A percentile compares a stretch with the other conserved stretches of the same genome.
phyloP scores from a whole-genome alignment of 2,888 invertebrate genomes.

The Tetramorium bicarinatum region DNA sequence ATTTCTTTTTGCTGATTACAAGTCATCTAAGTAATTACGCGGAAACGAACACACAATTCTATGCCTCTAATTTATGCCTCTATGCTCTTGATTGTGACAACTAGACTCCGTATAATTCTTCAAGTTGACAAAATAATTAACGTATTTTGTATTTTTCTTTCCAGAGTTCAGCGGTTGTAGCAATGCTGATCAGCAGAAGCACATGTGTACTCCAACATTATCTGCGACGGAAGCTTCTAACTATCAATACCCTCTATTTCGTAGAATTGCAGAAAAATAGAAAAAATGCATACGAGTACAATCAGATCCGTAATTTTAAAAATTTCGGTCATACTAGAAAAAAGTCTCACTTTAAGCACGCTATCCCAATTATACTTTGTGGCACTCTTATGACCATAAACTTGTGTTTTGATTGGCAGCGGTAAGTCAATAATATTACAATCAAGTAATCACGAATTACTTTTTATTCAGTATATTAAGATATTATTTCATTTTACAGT shows the following conservation, averaged over 20 bases:
- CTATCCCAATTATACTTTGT: not conserved
- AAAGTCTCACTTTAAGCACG: fast-evolving
- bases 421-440: constrained; percentile 11
- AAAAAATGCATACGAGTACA: constrained; percentile 4
- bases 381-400: fast-evolving
- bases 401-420: constrained; percentile 11
- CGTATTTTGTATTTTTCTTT: not conserved
- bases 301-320: constrained; percentile 32
- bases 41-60: no score
- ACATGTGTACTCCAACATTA: not conserved
- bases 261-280: not conserved
- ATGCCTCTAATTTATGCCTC: no score
- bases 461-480: not conserved
- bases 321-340: constrained; percentile 37
- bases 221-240: not conserved
- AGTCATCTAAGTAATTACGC: no score
- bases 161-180: not conserved
- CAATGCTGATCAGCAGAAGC: constrained; percentile 12
- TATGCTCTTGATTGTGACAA: no score
- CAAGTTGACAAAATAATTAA: not conserved
- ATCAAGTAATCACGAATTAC: not conserved
- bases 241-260: not conserved
- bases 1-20: no score
- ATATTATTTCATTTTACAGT: constrained; percentile 4
- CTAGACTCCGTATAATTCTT: no score